Evolutionary conservation across 2,113 vertebrate species (phyloP).

Genomic region (Argyrosomus japonicus): DNA sequence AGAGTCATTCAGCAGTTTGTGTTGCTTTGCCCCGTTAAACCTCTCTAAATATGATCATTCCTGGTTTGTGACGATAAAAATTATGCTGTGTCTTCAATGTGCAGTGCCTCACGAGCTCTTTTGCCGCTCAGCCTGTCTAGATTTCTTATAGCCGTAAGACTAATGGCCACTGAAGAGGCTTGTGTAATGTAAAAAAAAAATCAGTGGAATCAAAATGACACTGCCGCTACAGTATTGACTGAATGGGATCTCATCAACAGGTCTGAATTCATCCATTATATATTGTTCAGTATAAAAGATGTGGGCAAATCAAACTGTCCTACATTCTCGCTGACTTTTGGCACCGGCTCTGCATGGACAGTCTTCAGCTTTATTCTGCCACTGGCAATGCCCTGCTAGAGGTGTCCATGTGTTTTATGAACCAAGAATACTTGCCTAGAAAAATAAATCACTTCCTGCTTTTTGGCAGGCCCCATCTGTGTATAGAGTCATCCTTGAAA

Average conservation of each 20-base stretch:
- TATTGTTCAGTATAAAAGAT: constrained; percentile 7
- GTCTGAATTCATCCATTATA: constrained; percentile 14
- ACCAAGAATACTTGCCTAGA: constrained; percentile 33
- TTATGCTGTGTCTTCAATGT: not conserved
- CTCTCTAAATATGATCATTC: not conserved
- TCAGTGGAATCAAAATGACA: not conserved
- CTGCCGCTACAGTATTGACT: not conserved
- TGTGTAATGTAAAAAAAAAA: not conserved
- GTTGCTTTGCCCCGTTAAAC: not conserved
- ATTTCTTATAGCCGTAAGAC: not conserved
- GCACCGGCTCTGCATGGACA: not conserved
- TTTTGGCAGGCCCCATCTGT: constrained; percentile 79
- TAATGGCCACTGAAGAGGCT: not conserved
- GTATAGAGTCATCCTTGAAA: constrained; percentile 73
- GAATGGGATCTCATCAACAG: constrained; percentile 2
- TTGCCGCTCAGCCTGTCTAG: not conserved
- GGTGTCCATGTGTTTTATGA: constrained; percentile 49
- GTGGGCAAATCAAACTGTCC: constrained; percentile 16
- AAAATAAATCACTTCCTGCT: constrained; percentile 44
- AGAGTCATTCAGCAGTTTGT: not conserved
- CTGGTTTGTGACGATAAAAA: not conserved
- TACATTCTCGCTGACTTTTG: constrained; percentile 12
- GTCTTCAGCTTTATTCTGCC: constrained; percentile 16
- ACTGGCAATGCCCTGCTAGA: constrained; percentile 7
- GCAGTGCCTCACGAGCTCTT: not conserved